phyloP scores from a whole-genome alignment of 1,140 invertebrate species.

The Halotydeus destructor region DNA sequence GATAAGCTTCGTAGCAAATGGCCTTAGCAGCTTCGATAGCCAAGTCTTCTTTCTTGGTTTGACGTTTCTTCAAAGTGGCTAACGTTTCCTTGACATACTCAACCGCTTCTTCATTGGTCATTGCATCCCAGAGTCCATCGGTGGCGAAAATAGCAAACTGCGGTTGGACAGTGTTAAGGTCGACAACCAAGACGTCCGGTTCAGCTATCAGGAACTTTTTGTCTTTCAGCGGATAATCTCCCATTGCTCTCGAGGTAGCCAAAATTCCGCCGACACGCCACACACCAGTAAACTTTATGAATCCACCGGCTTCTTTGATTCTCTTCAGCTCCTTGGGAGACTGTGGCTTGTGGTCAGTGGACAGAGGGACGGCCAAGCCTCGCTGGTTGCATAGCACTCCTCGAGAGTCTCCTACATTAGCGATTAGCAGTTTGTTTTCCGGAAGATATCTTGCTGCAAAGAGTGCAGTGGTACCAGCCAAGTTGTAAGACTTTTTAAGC shows the following conservation, averaged over 20 bases:
- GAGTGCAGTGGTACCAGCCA: conserved; percentile 64
- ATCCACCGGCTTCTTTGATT: conserved; percentile 75
- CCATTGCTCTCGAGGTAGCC: conserved; percentile 77
- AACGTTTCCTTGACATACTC: conserved; percentile 44
- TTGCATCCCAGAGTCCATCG: conserved; percentile 90
- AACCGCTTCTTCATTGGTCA: conserved; percentile 78
- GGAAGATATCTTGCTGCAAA: conserved; percentile 62
- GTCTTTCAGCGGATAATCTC: conserved; percentile 86
- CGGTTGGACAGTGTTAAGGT: conserved; percentile 42
- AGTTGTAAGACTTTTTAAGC: conserved; percentile 9
- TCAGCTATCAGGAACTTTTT: conserved; percentile 78
- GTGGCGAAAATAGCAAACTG: conserved; percentile 75
- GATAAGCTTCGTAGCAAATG: conserved; percentile 68
- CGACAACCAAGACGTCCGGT: conserved; percentile 85
- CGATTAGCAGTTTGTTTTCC: conserved; percentile 47
- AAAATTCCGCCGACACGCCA: conserved; percentile 89
- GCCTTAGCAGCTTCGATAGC: conserved; percentile 67
- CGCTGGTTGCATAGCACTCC: conserved; percentile 79
- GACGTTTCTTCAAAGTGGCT: no score
- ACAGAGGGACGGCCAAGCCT: conserved; percentile 70
- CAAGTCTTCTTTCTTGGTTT: conserved; percentile 29
- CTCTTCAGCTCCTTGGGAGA: conserved; percentile 65
- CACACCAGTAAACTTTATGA: conserved; percentile 82
- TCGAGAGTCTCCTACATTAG: conserved; percentile 86
- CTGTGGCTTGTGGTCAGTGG: conserved; percentile 89